Percentiles rank a stretch among this genome's conserved stretches.
These are phyloP conservation scores for Digitonthophagus gazella DNA, from an alignment of 2,888 invertebrate genomes.

Conservation along the genomic window DNA sequence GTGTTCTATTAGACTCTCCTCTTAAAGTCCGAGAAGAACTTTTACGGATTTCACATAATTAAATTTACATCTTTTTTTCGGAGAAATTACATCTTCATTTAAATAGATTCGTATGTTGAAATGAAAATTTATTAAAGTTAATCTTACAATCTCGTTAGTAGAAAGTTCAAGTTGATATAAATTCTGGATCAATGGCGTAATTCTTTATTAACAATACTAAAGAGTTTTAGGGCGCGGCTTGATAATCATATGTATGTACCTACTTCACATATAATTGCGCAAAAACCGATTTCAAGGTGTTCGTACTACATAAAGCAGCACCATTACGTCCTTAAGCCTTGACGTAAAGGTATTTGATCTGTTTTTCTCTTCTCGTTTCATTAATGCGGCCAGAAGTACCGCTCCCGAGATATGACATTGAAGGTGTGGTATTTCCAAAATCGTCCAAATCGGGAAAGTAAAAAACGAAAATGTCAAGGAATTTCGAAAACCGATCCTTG, in stretches of 20 bases:
- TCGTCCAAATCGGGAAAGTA: neutral
- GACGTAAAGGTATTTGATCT: neutral
- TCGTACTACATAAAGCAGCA: neutral
- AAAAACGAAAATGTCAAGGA: slow-evolving; percentile 35
- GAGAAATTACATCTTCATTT: neutral
- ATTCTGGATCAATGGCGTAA: neutral
- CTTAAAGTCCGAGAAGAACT: slow-evolving; percentile 25
- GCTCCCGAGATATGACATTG: neutral
- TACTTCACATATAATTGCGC: neutral
- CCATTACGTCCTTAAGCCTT: neutral
- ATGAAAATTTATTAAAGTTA: neutral
- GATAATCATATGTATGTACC: neutral
- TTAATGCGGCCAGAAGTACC: no score
- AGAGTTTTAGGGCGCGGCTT: neutral
- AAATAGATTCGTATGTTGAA: neutral
- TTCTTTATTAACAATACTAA: neutral
- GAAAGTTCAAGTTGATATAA: no score
- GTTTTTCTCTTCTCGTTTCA: neutral
- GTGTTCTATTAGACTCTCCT: slow-evolving; percentile 14
- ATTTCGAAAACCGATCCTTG: slow-evolving; percentile 7
- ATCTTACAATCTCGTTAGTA: neutral
- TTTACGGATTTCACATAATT: slow-evolving; percentile 28
- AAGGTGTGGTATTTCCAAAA: neutral
- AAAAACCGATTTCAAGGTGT: neutral
- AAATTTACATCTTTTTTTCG: slow-evolving; percentile 20